A percentile compares a stretch with the other conserved stretches of the same genome.
phyloP scores from a whole-genome alignment of 1,140 invertebrate species.

The Apolygus lucorum region DNA sequence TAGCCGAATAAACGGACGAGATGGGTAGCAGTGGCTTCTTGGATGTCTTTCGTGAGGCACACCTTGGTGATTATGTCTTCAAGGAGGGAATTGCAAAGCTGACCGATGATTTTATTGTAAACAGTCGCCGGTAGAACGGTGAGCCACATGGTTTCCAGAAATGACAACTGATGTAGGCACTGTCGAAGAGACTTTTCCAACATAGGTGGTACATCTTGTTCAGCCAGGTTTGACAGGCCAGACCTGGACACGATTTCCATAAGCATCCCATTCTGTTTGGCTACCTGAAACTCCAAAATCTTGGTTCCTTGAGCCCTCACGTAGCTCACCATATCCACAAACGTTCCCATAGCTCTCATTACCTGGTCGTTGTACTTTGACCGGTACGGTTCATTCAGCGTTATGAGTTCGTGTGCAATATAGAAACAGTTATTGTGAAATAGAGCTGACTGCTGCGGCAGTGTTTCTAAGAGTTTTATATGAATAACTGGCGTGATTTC shows the following conservation, averaged over 20 bases:
- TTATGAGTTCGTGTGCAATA: constrained; percentile 64
- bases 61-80: constrained; percentile 51
- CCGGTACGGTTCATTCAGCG: constrained; percentile 50
- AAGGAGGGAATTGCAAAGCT: constrained; percentile 46
- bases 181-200: constrained; percentile 67
- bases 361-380: constrained; percentile 42
- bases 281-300: constrained; percentile 61
- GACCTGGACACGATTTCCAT: constrained; percentile 61
- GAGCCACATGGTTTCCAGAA: constrained; percentile 79
- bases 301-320: constrained; percentile 57
- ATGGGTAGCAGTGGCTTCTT: constrained; percentile 49
- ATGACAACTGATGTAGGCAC: constrained; percentile 70
- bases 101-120: constrained; percentile 54
- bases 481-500: constrained; percentile 68
- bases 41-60: constrained; percentile 54
- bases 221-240: constrained; percentile 48
- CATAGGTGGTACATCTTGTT: constrained; percentile 45
- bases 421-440: constrained; percentile 92
- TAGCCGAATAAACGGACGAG: constrained; percentile 48
- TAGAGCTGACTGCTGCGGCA: constrained; percentile 64
- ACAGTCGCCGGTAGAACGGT: constrained; percentile 59
- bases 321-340: constrained; percentile 43
- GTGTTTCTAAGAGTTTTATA: constrained; percentile 62
- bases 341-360: constrained; percentile 44
- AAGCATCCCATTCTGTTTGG: constrained; percentile 60